A percentile compares a stretch with the other conserved stretches of the same genome.
These are phyloP conservation scores for Gulo gulo DNA, from an alignment of 2,113 vertebrate genomes.

Conservation along the genomic window DNA sequence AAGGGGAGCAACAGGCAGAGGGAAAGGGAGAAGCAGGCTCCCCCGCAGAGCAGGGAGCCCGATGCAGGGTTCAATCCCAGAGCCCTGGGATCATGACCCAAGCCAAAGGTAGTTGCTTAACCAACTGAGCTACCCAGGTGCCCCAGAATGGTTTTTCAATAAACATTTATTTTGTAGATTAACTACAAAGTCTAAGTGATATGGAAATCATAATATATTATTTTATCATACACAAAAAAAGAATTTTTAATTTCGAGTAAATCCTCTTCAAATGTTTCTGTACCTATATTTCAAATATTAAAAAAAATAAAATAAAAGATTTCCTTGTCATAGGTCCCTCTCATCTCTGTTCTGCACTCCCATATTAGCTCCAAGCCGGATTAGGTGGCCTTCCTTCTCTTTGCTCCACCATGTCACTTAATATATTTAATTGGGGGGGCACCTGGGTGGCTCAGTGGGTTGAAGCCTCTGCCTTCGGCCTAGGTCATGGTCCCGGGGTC, in stretches of 20 bases:
- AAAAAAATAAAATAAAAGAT: background rate
- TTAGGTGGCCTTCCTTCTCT: background rate
- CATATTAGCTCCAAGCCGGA: background rate
- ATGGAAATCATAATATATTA: background rate
- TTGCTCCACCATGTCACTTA: background rate
- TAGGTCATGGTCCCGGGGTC: no score
- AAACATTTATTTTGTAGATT: background rate
- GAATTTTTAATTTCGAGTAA: background rate
- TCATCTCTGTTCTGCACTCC: background rate
- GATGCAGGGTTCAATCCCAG: no score
- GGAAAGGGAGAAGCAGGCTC: no score
- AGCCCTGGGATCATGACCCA: no score
- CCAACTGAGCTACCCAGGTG: no score
- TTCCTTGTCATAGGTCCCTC: background rate
- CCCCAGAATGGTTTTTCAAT: background rate
- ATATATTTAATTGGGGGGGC: background rate
- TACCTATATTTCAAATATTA: background rate
- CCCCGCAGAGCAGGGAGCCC: no score
- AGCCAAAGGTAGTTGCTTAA: no score
- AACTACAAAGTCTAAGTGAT: background rate
- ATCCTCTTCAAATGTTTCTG: background rate
- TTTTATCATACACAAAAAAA: background rate
- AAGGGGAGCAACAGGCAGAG: no score
- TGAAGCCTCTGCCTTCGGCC: no score
- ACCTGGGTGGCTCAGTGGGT: no score